phyloP scores from a whole-genome alignment of 2,113 vertebrate genomes.

The Saccopteryx bilineata region DNA sequence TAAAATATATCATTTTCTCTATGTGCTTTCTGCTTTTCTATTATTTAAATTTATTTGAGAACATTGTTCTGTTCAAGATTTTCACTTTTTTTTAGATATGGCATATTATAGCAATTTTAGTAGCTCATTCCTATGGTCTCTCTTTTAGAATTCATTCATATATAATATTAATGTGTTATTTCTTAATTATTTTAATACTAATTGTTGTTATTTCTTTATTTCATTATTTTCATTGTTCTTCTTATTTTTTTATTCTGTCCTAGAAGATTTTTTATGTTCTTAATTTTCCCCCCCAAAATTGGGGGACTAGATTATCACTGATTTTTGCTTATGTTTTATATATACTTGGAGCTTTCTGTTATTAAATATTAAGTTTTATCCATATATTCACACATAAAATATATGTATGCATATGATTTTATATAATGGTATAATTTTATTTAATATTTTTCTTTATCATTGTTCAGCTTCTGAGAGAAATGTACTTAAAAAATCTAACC shows the following conservation, averaged over 20 bases:
- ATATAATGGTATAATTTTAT: not conserved
- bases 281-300: not conserved
- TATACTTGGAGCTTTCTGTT: not conserved
- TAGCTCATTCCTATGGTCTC: not conserved
- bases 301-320: not conserved
- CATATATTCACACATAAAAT: not conserved
- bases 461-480: not conserved
- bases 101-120: not conserved
- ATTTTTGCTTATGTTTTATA: not conserved
- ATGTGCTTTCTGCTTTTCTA: not conserved
- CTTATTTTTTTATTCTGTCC: not conserved
- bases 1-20: not conserved
- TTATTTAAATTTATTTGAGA: slow-evolving; percentile 3
- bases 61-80: not conserved
- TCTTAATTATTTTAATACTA: not conserved
- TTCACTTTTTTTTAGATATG: not conserved
- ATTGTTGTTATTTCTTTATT: not conserved
- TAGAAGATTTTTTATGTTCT: not conserved
- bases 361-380: not conserved
- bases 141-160: not conserved
- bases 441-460: not conserved
- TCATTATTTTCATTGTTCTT: not conserved
- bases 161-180: not conserved
- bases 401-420: not conserved
- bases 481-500: not conserved